phyloP scores from a whole-genome alignment of 2,888 invertebrate species.

The Callinectes sapidus region DNA sequence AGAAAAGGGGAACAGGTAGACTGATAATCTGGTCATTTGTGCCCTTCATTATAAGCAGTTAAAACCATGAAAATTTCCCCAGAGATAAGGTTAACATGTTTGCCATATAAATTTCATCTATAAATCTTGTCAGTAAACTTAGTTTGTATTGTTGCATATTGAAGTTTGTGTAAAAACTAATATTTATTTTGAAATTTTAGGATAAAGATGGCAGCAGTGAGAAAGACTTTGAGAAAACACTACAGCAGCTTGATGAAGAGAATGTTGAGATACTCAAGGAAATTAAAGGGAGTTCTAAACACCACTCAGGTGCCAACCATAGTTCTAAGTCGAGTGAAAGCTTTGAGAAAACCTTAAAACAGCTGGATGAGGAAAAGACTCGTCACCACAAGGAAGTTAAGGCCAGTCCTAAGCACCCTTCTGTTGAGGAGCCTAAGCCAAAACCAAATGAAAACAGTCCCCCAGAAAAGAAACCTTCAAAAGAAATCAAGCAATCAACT shows the following conservation, averaged over 20 bases:
- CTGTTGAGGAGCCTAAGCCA: constrained; percentile 57
- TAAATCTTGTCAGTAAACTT: neutral
- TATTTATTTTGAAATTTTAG: neutral
- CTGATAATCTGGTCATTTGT: too few species aligned
- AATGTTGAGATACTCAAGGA: constrained; percentile 36
- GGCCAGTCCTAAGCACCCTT: neutral
- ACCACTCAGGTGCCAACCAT: neutral
- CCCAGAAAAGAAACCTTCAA: constrained; percentile 46
- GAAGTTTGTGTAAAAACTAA: neutral
- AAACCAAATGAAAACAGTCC: constrained; percentile 68
- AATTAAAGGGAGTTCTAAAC: neutral
- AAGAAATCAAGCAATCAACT: constrained; percentile 13
- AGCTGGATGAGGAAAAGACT: constrained; percentile 39
- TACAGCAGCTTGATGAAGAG: constrained; percentile 44
- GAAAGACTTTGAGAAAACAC: constrained; percentile 55
- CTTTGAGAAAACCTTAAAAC: constrained; percentile 51
- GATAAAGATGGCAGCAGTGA: constrained; percentile 34
- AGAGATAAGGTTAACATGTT: neutral
- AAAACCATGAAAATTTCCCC: too few species aligned
- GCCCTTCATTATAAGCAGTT: too few species aligned
- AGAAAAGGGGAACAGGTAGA: too few species aligned
- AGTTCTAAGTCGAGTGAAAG: constrained; percentile 55
- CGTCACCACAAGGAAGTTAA: constrained; percentile 26
- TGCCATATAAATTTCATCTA: neutral
- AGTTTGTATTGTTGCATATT: neutral